Conservation (phyloP, 2,113 vertebrate species). For the Leiothrix lutea region DNA sequence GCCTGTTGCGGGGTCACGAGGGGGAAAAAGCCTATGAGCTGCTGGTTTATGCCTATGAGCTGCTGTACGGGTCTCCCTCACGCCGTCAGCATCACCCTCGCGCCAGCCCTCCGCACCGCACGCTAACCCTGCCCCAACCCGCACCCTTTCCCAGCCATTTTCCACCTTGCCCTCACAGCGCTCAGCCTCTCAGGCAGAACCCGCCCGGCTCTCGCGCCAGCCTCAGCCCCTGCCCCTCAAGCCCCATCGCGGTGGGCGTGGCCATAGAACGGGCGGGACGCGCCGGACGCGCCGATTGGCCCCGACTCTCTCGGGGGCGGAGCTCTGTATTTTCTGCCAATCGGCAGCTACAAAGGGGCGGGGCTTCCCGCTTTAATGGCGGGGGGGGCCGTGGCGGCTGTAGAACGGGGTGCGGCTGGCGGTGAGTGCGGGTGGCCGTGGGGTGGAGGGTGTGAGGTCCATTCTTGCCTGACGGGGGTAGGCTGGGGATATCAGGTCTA, state of each 20-base stretch:
- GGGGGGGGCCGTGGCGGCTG: neutral
- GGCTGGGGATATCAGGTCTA: accelerated
- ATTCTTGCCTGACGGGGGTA: accelerated
- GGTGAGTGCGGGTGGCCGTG: neutral
- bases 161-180: accelerated
- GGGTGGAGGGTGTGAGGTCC: accelerated
- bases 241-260: neutral
- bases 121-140: neutral
- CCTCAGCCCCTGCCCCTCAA: accelerated
- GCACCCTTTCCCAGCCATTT: too few species aligned
- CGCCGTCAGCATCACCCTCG: neutral
- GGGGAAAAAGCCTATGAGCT: neutral
- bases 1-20: neutral
- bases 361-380: neutral
- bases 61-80: neutral
- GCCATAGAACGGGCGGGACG: neutral
- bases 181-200: accelerated
- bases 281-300: neutral
- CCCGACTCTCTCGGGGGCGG: accelerated
- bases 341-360: neutral
- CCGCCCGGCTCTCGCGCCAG: neutral
- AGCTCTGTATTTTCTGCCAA: accelerated
- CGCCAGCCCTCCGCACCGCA: neutral
- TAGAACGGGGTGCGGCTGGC: neutral
- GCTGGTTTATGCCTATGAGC: neutral